Base-by-base conservation (phyloP, 1,140 invertebrate genomes). In the Macrotrachela quadricornifera region DNA sequence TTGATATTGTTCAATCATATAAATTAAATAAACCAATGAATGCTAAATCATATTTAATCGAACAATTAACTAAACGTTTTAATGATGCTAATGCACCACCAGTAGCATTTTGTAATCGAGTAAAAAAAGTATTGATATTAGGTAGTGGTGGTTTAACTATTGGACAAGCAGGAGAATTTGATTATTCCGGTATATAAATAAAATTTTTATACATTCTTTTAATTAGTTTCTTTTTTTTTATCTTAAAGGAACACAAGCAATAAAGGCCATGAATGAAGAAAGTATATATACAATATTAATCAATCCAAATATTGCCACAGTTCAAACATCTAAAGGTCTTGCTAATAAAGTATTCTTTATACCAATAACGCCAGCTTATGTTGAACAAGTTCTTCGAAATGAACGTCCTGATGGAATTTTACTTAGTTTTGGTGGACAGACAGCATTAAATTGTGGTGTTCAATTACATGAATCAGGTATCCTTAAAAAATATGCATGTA, bases 271-370 rank as follows among this genome's bases (percentile, higher is more conserved):
- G 59, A 79, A 80, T 57, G 94, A 97, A 72, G 85, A 92, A 68
- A 80, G 80, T 47, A 84, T 99, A 45, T 80, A 86, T 65, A 94
- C 86, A 0, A 79, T 99, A 9, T 68, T 99, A 0, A 94, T 97
- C 41, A 99, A 99, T 72, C 90, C 94, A 0, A 99, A 99, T 62
- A 95, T 99, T 61, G 94, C 94, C 0, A 99, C 94, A 0, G 92
- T 99, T 0, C 94, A 99, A 73, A 96, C 91, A 0, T 90, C 90
- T 0, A 92, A 91, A 71, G 91, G 90, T 1, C 75, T 99, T 65
- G 88, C 91, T 1, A 90, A 97, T 64, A 94, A 94, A 75, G 86
- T 94, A 14, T 99, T 97, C 64, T 96, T 97, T 65, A 71, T 96
- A 21, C 94, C 94, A 0, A 79, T 99, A 13, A 87, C 84, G 6